These are phyloP conservation scores for Aquatica leii DNA, from an alignment of 2,888 invertebrate genomes.

Conservation along the genomic window DNA sequence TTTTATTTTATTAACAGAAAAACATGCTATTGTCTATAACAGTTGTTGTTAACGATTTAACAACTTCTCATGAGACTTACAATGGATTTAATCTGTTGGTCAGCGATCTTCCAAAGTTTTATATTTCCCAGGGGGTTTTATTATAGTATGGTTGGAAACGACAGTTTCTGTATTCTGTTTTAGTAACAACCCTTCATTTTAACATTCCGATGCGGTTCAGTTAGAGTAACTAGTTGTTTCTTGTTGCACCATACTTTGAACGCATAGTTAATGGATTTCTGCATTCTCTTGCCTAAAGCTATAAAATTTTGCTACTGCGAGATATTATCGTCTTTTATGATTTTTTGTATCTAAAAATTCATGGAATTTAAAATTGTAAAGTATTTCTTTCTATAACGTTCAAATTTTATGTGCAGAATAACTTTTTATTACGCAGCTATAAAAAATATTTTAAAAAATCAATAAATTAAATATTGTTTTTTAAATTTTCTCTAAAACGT, in stretches of 20 bases:
- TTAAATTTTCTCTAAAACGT: too few relatives aligned
- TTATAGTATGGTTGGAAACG: constrained; percentile 25
- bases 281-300: background rate
- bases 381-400: too few relatives aligned
- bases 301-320: background rate
- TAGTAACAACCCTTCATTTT: constrained; percentile 1
- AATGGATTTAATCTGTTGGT: constrained; percentile 54
- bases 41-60: constrained; percentile 52
- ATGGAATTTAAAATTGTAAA: too few relatives aligned
- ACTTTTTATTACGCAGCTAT: too few relatives aligned
- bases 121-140: constrained; percentile 52
- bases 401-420: too few relatives aligned
- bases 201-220: constrained; percentile 17
- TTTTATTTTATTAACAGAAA: constrained; percentile 18
- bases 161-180: constrained; percentile 33
- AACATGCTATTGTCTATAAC: constrained; percentile 41
- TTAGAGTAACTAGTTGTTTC: constrained; percentile 17
- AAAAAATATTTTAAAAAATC: too few relatives aligned
- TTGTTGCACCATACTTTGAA: constrained; percentile 20
- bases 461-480: too few relatives aligned
- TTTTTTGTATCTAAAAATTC: too few relatives aligned
- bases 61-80: constrained; percentile 46
- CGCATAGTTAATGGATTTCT: constrained; percentile 20
- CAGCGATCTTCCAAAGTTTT: constrained; percentile 54
- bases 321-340: too few relatives aligned